A percentile compares a stretch with the other conserved stretches of the same genome.
phyloP scores from a whole-genome alignment of 2,888 invertebrate genomes.

The Hyalella azteca region DNA sequence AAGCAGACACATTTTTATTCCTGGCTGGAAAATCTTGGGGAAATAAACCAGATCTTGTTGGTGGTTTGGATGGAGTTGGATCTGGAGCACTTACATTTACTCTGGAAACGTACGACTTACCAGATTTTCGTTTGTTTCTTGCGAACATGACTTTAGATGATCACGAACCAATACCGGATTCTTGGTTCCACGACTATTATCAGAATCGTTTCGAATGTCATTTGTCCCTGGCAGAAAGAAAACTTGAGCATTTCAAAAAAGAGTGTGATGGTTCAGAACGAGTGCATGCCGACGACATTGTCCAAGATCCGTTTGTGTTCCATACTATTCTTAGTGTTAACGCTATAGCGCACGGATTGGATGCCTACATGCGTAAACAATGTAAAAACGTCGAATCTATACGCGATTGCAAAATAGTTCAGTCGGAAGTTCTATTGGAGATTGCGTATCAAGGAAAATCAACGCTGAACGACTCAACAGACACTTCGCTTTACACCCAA shows the following conservation, averaged over 20 bases:
- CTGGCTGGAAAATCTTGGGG: constrained; percentile 62
- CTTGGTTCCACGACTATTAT: constrained; percentile 65
- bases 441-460: constrained; percentile 47
- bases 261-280: constrained; percentile 48
- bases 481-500: constrained; percentile 40
- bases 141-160: constrained; percentile 61
- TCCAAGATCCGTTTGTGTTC: constrained; percentile 62
- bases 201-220: constrained; percentile 63
- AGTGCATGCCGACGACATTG: constrained; percentile 49
- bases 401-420: constrained; percentile 59
- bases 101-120: constrained; percentile 60
- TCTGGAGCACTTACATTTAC: constrained; percentile 60
- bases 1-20: constrained; percentile 61
- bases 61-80: constrained; percentile 60
- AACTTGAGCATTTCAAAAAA: constrained; percentile 41
- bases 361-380: constrained; percentile 60
- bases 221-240: constrained; percentile 60
- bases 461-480: constrained; percentile 48
- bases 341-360: constrained; percentile 62
- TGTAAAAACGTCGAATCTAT: constrained; percentile 59
- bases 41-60: constrained; percentile 57
- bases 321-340: constrained; percentile 63
- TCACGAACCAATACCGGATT: constrained; percentile 62
- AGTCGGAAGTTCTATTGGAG: constrained; percentile 59
- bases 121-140: constrained; percentile 61